Evolutionary conservation across 2,888 invertebrate species (phyloP).

Genomic region (Sycophila texana): DNA sequence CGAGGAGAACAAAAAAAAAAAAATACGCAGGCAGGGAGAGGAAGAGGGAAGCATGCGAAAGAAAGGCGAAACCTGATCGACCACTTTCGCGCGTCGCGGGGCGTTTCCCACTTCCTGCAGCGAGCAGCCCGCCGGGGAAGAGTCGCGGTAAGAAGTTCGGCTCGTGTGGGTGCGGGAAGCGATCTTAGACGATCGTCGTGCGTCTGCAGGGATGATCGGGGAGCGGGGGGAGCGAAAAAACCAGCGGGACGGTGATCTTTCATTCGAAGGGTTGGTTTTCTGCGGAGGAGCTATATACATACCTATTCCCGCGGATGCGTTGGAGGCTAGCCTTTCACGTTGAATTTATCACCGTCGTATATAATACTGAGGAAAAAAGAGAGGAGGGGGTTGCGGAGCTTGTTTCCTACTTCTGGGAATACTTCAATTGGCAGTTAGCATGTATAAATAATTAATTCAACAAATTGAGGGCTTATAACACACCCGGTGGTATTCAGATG

Average conservation of each 20-base stretch:
- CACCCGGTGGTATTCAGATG: background rate
- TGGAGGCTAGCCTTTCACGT: too few species aligned
- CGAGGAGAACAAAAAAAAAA: background rate
- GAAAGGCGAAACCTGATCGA: conserved; percentile 35
- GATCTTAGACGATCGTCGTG: background rate
- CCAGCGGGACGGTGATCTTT: too few species aligned
- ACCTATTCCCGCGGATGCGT: too few species aligned
- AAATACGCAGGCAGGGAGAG: background rate
- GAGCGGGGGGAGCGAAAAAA: too few species aligned
- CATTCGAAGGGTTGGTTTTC: too few species aligned
- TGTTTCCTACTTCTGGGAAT: too few species aligned
- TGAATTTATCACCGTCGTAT: too few species aligned
- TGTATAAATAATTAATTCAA: conserved; percentile 3
- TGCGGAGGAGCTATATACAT: too few species aligned
- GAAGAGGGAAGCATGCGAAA: background rate
- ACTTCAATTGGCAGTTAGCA: too few species aligned
- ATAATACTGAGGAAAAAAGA: too few species aligned
- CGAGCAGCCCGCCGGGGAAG: background rate
- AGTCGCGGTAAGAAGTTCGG: conserved; percentile 16
- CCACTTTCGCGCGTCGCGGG: conserved; percentile 28
- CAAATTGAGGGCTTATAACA: background rate
- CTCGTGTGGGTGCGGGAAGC: background rate
- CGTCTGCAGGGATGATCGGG: too few species aligned
- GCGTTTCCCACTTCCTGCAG: background rate
- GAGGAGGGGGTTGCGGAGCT: too few species aligned